phyloP scores from a whole-genome alignment of 1,140 invertebrate species.

The Listronotus oregonensis region DNA sequence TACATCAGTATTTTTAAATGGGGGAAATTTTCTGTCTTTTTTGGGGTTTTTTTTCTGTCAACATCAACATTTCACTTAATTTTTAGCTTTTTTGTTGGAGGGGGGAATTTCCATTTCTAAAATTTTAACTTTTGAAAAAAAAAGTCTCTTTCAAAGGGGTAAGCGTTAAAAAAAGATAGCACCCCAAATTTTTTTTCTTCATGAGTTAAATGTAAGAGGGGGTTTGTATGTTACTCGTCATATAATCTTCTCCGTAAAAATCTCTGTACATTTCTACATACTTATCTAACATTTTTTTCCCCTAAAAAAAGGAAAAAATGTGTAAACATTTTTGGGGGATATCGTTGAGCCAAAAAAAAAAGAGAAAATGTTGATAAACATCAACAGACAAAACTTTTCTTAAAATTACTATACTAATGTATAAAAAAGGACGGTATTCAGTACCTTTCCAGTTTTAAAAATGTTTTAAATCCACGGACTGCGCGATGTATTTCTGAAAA shows the following conservation, averaged over 20 bases:
- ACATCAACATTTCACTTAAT: constrained; percentile 23
- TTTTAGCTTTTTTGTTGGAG: constrained; percentile 38
- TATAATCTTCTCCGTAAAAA: constrained; percentile 6
- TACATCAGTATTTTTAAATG: background rate
- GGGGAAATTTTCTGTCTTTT: background rate
- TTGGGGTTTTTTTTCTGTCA: background rate
- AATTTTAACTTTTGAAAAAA: constrained; percentile 36
- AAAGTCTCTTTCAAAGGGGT: constrained; percentile 44
- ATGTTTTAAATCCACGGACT: constrained; percentile 35
- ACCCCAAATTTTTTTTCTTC: constrained; percentile 42
- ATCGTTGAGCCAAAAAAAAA: constrained; percentile 37
- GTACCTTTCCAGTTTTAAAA: constrained; percentile 42
- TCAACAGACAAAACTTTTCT: constrained; percentile 31
- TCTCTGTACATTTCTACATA: too few species aligned
- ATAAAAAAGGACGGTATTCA: constrained; percentile 41
- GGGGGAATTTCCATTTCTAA: constrained; percentile 37
- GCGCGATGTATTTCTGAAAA: constrained; percentile 41
- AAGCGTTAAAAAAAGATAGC: constrained; percentile 40
- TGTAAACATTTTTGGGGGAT: constrained; percentile 6
- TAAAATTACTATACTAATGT: constrained; percentile 42
- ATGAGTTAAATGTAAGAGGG: constrained; percentile 36
- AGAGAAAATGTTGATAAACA: constrained; percentile 38
- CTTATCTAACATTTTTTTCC: too few species aligned
- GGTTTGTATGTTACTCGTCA: constrained; percentile 30
- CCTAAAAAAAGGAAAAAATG: too few species aligned